phyloP scores from a whole-genome alignment of 2,888 invertebrate species.

The Cosmia trapezina region DNA sequence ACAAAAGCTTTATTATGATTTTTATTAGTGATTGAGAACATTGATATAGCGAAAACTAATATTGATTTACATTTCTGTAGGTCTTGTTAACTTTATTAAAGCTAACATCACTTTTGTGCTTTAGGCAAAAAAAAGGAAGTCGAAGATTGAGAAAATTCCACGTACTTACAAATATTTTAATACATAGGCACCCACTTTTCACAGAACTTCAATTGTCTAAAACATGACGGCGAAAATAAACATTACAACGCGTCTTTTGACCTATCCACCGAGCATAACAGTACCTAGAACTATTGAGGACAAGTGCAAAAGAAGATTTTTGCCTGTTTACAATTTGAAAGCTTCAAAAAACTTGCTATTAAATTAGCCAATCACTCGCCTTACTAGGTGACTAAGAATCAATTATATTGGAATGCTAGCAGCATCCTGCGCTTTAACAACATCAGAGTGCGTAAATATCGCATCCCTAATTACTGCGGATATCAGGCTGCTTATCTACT shows the following conservation, averaged over 20 bases:
- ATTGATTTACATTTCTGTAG: neutral
- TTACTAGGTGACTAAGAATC: neutral
- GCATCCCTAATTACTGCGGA: slow-evolving; percentile 17
- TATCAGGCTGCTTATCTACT: slow-evolving; percentile 17
- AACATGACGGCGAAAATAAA: neutral
- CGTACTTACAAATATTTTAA: neutral
- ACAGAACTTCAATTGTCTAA: neutral
- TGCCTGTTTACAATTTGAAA: neutral
- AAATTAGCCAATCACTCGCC: neutral
- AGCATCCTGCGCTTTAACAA: neutral
- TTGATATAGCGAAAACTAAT: neutral
- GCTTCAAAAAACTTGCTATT: neutral
- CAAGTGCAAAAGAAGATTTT: neutral
- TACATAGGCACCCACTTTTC: neutral
- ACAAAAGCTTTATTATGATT: neutral
- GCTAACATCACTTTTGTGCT: neutral
- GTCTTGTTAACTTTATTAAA: neutral
- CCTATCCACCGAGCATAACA: neutral
- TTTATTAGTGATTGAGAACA: neutral
- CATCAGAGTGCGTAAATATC: slow-evolving; percentile 29
- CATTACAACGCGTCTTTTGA: neutral
- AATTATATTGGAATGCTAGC: neutral
- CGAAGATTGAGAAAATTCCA: neutral
- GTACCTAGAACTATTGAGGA: neutral
- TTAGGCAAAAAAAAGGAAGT: neutral